Percentiles rank a stretch among this genome's conserved stretches.
phyloP scores from a whole-genome alignment of 2,888 invertebrate genomes.

The Acanthosepion lycidas region DNA sequence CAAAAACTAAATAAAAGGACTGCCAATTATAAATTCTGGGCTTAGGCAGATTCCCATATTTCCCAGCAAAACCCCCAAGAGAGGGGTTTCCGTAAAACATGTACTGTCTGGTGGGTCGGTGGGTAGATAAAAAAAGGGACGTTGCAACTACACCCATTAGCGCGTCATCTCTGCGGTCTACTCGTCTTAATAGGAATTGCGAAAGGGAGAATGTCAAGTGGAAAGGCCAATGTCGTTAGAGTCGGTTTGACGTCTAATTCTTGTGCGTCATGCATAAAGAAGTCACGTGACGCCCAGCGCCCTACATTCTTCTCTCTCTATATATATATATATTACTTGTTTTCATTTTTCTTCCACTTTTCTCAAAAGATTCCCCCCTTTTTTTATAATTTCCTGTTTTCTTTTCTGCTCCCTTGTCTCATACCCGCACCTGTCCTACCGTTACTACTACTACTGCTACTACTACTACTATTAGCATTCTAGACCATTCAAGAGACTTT shows the following conservation, averaged over 20 bases:
- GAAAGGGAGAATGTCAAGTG: neutral
- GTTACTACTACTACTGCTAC: too few species aligned
- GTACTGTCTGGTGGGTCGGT: neutral
- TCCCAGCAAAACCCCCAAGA: neutral
- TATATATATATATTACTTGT: neutral
- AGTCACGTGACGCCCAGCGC: neutral
- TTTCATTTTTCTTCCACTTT: neutral
- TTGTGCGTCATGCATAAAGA: neutral
- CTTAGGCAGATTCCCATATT: neutral
- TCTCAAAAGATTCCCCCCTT: neutral
- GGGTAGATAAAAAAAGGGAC: neutral
- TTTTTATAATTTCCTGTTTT: too few species aligned
- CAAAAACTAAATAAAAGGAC: too few species aligned
- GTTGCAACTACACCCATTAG: neutral
- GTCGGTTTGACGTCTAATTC: neutral
- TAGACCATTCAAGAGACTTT: too few species aligned
- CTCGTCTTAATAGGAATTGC: neutral
- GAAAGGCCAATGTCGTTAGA: constrained; percentile 11
- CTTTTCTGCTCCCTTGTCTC: too few species aligned
- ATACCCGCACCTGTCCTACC: too few species aligned
- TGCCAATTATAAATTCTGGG: neutral
- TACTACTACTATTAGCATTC: too few species aligned
- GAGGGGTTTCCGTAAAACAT: neutral
- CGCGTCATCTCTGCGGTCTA: neutral
- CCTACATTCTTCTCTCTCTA: neutral